Base-by-base conservation (phyloP, 2,797 vertebrate species). In the Pitangus sulphuratus region DNA sequence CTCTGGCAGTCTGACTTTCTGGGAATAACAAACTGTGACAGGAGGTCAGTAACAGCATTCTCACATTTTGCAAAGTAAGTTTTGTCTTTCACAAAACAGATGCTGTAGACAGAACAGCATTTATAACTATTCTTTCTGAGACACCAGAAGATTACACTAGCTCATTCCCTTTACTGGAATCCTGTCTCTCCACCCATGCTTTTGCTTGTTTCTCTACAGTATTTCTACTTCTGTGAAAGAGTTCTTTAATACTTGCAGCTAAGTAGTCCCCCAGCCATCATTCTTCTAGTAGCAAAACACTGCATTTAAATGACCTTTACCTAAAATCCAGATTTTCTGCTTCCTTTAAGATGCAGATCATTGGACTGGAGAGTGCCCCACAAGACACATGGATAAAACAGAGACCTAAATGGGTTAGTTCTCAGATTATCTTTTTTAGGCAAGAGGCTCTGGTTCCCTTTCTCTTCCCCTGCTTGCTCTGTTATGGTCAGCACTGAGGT, bases 31-130 rank as follows among this genome's bases (percentile, higher is more conserved):
- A 77, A 58, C 80, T 84, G 74, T 47, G 80, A 92, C 93, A 94
- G 70, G 56, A 94, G 95, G 89, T 91, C 87, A 91, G 78, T 48
- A 91, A 77, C 77, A 88, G 70, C 65, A 84, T 71, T 84, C 91
- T 88, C 91, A 95, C 95, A 74, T 91, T 96, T 80, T 95, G 72
- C 84, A 95, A 93, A 96, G 77, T 80, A 93, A 95, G 94, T 91
- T 95, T 74, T 85, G 91, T 84, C 94, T 96, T 94, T 93, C 94
- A 83, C 79, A 42, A 91, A 83, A 82, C 95, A 96, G 72, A 93
- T 92, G 91, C 62, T 82, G 81, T 48, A 96, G 88, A 95, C 89
- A 91, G 70, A 77, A 62, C 39, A 70, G 33, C 74, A 61, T 87
- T 94, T 85, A 21, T 31, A 93, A 83, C 85, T 79, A 72, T 75